Conservation (phyloP, 2,888 invertebrate species). For the Melikaiella ostensackeni region DNA sequence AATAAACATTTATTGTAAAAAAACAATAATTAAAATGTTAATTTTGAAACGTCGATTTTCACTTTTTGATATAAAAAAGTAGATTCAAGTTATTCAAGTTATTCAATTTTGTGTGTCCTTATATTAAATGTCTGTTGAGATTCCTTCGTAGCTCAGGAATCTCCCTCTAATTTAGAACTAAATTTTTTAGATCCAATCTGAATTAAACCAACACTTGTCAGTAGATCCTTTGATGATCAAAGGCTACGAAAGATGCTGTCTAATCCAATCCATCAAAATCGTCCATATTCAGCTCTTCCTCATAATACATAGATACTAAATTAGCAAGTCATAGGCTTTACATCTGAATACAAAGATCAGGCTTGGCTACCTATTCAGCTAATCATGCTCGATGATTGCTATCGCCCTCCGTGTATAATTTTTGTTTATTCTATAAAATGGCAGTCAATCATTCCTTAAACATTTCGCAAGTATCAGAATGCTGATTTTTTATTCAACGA, state of each 20-base stretch:
- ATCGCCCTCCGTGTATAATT: constrained; percentile 26
- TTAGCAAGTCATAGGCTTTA: constrained; percentile 32
- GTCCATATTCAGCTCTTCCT: constrained; percentile 16
- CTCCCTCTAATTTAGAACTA: neutral
- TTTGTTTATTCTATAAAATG: constrained; percentile 30
- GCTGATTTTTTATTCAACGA: neutral
- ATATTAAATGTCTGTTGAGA: neutral
- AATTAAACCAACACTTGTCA: constrained; percentile 34
- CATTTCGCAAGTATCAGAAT: neutral
- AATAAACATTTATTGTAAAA: too few species aligned
- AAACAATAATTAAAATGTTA: too few species aligned
- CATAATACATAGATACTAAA: constrained; percentile 7
- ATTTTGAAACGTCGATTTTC: too few species aligned
- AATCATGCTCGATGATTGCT: constrained; percentile 34
- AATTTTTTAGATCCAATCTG: constrained; percentile 8
- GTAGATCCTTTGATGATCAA: constrained; percentile 12
- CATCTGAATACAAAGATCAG: constrained; percentile 27
- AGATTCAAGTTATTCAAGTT: neutral
- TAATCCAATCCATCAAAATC: constrained; percentile 39
- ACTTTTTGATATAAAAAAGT: neutral
- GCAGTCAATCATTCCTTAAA: constrained; percentile 2
- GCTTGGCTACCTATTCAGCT: constrained; percentile 21
- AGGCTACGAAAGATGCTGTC: constrained; percentile 29
- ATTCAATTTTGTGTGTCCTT: neutral
- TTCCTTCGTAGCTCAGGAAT: neutral